Percentiles rank a stretch among this genome's conserved stretches.
Conservation (phyloP, 1,140 invertebrate species). For the Hetaerina americana region DNA sequence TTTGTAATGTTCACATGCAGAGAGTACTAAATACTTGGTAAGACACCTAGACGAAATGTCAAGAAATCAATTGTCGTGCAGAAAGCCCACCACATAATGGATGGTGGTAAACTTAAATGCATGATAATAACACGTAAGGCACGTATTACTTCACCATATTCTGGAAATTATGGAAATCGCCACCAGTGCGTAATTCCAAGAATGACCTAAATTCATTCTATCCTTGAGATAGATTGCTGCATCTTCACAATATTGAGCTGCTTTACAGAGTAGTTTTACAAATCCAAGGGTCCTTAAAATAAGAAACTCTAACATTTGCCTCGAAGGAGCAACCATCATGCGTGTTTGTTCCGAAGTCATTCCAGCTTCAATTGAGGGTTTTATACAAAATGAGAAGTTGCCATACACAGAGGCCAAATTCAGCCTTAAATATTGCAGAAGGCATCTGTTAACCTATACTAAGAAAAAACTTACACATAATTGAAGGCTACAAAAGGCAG, state of each 20-base stretch:
- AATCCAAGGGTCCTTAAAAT: constrained; percentile 39
- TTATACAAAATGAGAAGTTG: constrained; percentile 17
- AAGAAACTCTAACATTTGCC: constrained; percentile 42
- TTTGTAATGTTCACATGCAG: constrained; percentile 37
- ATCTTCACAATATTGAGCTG: constrained; percentile 31
- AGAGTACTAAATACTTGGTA: constrained; percentile 31
- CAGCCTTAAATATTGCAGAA: constrained; percentile 37
- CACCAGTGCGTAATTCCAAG: constrained; percentile 37
- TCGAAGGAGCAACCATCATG: constrained; percentile 36
- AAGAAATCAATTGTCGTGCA: constrained; percentile 5
- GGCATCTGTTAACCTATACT: constrained; percentile 30
- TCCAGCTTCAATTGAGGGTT: constrained; percentile 27
- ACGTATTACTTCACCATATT: constrained; percentile 33
- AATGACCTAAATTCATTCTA: constrained; percentile 38
- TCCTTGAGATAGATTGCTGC: constrained; percentile 35
- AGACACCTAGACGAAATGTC: constrained; percentile 23
- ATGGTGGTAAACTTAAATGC: not conserved
- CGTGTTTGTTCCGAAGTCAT: constrained; percentile 23
- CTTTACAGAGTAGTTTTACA: constrained; percentile 37
- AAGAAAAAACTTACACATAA: not conserved
- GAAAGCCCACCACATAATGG: not conserved
- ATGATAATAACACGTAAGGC: not conserved
- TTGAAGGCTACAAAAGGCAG: not conserved
- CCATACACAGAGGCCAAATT: constrained; percentile 12
- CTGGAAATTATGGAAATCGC: constrained; percentile 38